phyloP scores from a whole-genome alignment of 2,888 invertebrate species.

The Octonoba sinensis region DNA sequence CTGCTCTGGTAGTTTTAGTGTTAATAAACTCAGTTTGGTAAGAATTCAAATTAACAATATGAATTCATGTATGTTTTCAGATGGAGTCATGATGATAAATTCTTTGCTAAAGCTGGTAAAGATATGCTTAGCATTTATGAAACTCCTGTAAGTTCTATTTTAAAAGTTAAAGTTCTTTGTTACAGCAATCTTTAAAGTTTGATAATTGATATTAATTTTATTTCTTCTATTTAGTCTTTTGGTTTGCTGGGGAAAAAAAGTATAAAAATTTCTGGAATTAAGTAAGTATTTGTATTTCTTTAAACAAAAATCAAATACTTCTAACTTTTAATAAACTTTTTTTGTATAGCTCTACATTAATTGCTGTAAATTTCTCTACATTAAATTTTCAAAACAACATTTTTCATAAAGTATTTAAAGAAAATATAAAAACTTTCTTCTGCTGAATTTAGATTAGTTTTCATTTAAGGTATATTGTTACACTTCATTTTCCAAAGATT shows the following conservation, averaged over 20 bases:
- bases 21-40: background rate
- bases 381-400: too few species aligned
- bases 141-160: conserved; percentile 80
- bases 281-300: conserved; percentile 68
- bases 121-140: conserved; percentile 92
- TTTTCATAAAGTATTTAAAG: too few species aligned
- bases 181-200: background rate
- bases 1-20: too few species aligned
- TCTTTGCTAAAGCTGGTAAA: conserved; percentile 88
- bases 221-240: conserved; percentile 78
- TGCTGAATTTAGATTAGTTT: too few species aligned
- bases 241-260: conserved; percentile 94
- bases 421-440: too few species aligned
- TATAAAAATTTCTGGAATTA: conserved; percentile 78
- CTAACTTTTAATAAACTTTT: too few species aligned
- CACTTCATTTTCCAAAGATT: background rate
- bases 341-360: too few species aligned
- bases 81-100: conserved; percentile 96
- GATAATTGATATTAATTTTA: background rate
- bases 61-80: conserved; percentile 66
- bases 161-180: background rate
- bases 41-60: too few species aligned
- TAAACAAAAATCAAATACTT: too few species aligned
- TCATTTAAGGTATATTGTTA: too few species aligned
- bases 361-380: too few species aligned